These are phyloP conservation scores for Myotis planiceps DNA, from an alignment of 2,797 vertebrate genomes.

Conservation along the genomic window DNA sequence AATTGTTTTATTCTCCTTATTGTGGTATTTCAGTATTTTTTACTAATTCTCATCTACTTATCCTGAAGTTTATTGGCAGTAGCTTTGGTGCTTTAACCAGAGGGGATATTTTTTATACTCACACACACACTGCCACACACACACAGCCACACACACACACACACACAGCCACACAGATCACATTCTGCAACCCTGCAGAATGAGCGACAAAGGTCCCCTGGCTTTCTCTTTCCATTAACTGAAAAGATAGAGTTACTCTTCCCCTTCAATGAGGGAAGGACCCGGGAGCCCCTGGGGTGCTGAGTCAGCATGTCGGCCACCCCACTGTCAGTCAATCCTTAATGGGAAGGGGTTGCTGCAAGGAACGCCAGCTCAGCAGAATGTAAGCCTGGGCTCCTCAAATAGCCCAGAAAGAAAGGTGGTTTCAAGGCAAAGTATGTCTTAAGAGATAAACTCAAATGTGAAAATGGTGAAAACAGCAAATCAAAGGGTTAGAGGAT, in stretches of 20 bases:
- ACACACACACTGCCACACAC: too few relatives aligned
- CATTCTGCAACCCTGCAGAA: constrained; percentile 3
- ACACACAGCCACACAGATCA: background rate
- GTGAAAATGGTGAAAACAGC: background rate
- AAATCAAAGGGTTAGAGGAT: background rate
- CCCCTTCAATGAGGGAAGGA: background rate
- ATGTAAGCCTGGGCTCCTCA: background rate
- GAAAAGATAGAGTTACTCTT: background rate
- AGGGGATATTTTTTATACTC: background rate
- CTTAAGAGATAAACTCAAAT: background rate
- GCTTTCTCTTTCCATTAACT: background rate
- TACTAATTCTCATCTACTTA: background rate
- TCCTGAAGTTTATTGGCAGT: background rate
- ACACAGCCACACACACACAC: too few relatives aligned
- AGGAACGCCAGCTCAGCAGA: background rate
- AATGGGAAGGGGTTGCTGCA: background rate
- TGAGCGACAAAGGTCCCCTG: background rate
- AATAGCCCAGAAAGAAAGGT: background rate
- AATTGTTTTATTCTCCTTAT: background rate
- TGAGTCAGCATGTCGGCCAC: background rate
- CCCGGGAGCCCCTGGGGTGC: background rate
- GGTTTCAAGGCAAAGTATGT: background rate
- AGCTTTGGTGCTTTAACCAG: background rate
- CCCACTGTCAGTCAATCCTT: background rate
- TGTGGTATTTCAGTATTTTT: background rate